Evolutionary conservation across 2,888 invertebrate genomes (phyloP).

Genomic region (Idaea dimidiata): DNA sequence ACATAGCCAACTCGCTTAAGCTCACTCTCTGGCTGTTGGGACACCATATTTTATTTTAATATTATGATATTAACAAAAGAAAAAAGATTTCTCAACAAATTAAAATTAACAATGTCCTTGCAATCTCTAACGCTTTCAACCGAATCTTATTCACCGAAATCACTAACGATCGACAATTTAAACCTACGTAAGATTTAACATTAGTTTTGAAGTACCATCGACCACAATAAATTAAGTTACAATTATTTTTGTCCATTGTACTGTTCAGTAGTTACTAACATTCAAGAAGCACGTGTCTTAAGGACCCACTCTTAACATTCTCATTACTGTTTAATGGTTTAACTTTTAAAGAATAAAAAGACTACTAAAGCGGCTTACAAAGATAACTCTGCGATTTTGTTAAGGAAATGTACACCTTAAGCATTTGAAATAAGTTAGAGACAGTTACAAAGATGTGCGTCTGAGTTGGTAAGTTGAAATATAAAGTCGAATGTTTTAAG

Average conservation of each 20-base stretch:
- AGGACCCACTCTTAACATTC: conserved; percentile 72
- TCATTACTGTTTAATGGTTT: conserved; percentile 79
- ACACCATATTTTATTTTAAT: too few relatives aligned
- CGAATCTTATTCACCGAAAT: background rate
- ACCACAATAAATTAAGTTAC: conserved; percentile 54
- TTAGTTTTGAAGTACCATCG: conserved; percentile 12
- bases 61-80: too few relatives aligned
- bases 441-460: background rate
- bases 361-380: conserved; percentile 57
- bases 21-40: too few relatives aligned
- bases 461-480: conserved; percentile 49
- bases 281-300: conserved; percentile 75
- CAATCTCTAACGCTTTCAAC: background rate
- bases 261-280: conserved; percentile 66
- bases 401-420: background rate
- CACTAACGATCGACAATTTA: background rate
- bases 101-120: background rate
- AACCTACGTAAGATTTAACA: background rate
- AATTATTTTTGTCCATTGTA: conserved; percentile 75
- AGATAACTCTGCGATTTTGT: conserved; percentile 14
- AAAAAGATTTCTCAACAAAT: too few relatives aligned
- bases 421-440: background rate
- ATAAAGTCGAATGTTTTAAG: conserved; percentile 67
- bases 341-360: conserved; percentile 63
- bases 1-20: too few relatives aligned